phyloP scores from a whole-genome alignment of 2,888 invertebrate genomes.

The Tetragonula carbonaria region DNA sequence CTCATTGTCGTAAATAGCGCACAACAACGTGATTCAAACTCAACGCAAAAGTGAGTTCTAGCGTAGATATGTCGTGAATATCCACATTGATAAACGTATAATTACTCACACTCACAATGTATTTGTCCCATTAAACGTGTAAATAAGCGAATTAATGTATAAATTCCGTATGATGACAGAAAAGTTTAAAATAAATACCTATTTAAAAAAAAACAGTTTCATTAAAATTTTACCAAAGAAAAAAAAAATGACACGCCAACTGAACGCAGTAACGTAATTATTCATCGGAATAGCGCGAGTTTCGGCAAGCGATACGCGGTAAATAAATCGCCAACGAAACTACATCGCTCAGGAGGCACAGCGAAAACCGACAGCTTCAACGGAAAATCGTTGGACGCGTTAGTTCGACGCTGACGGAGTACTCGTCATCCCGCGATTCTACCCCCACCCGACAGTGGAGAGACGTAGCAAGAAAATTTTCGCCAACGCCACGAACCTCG shows the following conservation, averaged over 20 bases:
- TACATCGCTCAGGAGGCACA: conserved; percentile 32
- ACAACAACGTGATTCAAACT: too few species aligned
- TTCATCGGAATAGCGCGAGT: conserved; percentile 7
- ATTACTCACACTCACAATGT: too few species aligned
- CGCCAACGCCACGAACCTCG: conserved; percentile 6
- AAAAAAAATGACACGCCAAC: neutral
- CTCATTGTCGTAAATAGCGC: too few species aligned
- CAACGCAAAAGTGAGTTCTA: too few species aligned
- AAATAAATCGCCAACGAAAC: conserved; percentile 40
- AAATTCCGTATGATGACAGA: too few species aligned
- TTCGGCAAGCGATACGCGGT: conserved; percentile 6
- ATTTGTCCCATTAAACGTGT: too few species aligned
- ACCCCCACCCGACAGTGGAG: neutral
- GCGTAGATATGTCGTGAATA: too few species aligned
- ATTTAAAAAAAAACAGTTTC: too few species aligned
- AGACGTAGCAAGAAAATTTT: conserved; percentile 25
- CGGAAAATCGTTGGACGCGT: conserved; percentile 48
- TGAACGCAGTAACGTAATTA: conserved; percentile 27
- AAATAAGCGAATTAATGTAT: too few species aligned
- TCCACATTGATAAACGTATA: too few species aligned
- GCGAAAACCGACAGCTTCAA: conserved; percentile 34
- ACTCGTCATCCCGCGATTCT: neutral
- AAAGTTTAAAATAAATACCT: too few species aligned
- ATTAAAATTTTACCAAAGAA: neutral
- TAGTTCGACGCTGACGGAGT: conserved; percentile 13